Base-by-base conservation (phyloP, 2,797 vertebrate genomes). In the Halcyon smyrnensis region DNA sequence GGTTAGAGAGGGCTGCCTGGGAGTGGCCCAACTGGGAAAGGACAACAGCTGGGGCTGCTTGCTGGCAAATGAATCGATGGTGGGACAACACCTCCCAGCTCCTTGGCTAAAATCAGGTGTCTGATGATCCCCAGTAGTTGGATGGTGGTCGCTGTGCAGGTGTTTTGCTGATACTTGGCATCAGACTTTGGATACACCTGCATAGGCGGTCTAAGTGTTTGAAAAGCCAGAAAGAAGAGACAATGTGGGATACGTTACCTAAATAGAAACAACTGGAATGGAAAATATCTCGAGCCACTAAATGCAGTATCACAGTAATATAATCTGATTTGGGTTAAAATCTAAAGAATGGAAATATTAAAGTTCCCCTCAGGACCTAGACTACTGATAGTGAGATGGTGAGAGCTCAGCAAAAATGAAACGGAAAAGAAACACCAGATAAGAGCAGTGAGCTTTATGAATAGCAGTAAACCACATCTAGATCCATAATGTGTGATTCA, bases 291-390 rank as follows among this genome's bases (percentile, higher is more conserved):
- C 63, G 48, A 96, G 51, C 80, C 63, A 67, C 51, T 84, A 41
- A 94, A 54, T 67, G 84, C 46, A 74, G 8, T 67, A 50, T 32
- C 46, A 32, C 2, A 68, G 56, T 24, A 82, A 60, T 69, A 41
- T 64, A 92, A 96, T 75, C 81, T 89, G 84, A 86, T 96, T 77
- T 93, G 67, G 34, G 67, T 74, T 92, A 84, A 93, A 96, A 90
- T 83, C 93, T 89, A 80, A 95, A 56, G 56, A 82, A 34, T 10
- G 59, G 39, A 74, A 90, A 76, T 70, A 87, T 43, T 84, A 45
- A 77, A 77, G 13, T 46, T 92, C 39, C 84, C 75, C 75, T 84
- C 63, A 64, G 71, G 83, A 84, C 41, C 18, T 57, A 34, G 68
- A 68, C 39, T 68, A 39, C 67, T 46, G 90, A 74, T 77, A 82